phyloP scores from a whole-genome alignment of 2,113 vertebrate genomes.

The Apteryx mantelli region DNA sequence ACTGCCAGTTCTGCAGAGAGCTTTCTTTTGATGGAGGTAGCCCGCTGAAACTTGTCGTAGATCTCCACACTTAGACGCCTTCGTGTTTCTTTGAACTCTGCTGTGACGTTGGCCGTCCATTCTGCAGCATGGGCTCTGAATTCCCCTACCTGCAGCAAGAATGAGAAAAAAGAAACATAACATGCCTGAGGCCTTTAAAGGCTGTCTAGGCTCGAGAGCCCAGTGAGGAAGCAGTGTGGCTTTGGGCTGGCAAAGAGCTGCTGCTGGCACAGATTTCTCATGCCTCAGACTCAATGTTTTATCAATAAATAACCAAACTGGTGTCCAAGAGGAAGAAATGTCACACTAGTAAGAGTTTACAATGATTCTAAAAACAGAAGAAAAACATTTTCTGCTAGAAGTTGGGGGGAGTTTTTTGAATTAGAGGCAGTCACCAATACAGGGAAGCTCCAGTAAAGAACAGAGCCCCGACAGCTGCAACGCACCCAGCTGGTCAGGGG shows the following conservation, averaged over 20 bases:
- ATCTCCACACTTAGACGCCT: constrained; percentile 96
- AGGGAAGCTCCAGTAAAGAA: background rate
- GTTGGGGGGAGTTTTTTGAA: background rate
- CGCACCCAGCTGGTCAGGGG: constrained; percentile 47
- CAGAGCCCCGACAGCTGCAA: constrained; percentile 39
- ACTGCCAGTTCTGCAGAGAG: constrained; percentile 92
- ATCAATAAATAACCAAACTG: background rate
- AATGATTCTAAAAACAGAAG: background rate
- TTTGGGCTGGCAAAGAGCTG: background rate
- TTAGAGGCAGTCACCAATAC: background rate
- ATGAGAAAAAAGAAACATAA: background rate
- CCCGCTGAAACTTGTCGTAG: constrained; percentile 96
- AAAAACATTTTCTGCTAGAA: background rate
- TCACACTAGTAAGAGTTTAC: background rate
- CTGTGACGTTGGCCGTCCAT: constrained; percentile 97
- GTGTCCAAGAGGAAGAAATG: background rate
- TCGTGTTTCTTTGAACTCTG: constrained; percentile 97
- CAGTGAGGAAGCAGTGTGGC: background rate
- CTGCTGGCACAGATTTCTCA: background rate
- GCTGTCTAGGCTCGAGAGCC: background rate
- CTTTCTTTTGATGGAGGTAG: constrained; percentile 96
- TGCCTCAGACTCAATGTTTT: background rate
- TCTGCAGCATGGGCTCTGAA: constrained; percentile 96
- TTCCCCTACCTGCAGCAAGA: constrained; percentile 87
- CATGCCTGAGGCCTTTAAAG: background rate